Conservation (phyloP, 1,140 invertebrate genomes). For the Dolichoris vasculosae region DNA sequence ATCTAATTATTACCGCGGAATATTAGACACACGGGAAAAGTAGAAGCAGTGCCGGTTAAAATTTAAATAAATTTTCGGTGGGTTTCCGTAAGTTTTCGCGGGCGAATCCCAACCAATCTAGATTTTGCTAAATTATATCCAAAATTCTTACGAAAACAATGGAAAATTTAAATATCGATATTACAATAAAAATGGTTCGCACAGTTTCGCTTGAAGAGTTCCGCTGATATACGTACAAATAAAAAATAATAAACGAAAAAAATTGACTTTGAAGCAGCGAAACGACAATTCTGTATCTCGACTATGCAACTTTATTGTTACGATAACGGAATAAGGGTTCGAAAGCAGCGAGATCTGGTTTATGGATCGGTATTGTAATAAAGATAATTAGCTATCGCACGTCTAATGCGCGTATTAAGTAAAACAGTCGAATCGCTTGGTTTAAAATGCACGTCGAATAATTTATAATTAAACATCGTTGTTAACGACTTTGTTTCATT, state of each 20-base stretch:
- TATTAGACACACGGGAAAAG: too few relatives aligned
- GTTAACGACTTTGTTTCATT: too few relatives aligned
- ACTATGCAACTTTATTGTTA: neutral
- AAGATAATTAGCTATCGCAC: neutral
- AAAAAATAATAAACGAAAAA: neutral
- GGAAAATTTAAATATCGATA: neutral
- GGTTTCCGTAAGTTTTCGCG: neutral
- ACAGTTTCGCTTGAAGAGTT: too few relatives aligned
- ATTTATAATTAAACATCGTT: too few relatives aligned
- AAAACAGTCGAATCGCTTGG: neutral
- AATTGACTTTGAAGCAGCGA: neutral
- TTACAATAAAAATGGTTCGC: too few relatives aligned
- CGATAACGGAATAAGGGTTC: neutral
- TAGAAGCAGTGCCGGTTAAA: neutral
- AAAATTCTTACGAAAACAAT: neutral
- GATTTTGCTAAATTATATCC: neutral
- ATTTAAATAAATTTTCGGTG: neutral
- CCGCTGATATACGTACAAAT: neutral
- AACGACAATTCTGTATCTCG: neutral
- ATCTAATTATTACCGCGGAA: too few relatives aligned
- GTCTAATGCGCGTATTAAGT: constrained; percentile 5
- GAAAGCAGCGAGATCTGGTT: constrained; percentile 1
- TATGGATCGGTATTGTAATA: constrained; percentile 12
- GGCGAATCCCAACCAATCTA: neutral
- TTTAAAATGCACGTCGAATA: neutral